These are phyloP conservation scores for Drosophila leonis DNA, from an alignment of 2,888 invertebrate species.

Conservation along the genomic window DNA sequence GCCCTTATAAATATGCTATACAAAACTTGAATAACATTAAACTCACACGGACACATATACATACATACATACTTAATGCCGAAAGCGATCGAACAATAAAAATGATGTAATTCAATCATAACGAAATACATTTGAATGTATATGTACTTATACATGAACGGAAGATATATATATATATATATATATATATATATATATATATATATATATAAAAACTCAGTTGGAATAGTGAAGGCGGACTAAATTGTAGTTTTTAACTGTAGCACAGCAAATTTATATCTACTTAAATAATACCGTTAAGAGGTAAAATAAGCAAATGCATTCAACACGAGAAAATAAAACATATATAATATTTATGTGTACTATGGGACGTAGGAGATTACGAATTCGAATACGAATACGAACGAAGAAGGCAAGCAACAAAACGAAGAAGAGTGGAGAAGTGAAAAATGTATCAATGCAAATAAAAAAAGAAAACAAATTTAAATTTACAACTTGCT, in stretches of 20 bases:
- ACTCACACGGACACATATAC: background rate
- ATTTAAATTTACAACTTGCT: slow-evolving; percentile 45
- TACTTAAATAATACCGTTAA: slow-evolving; percentile 56
- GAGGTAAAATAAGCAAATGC: slow-evolving; percentile 54
- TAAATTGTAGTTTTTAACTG: slow-evolving; percentile 65
- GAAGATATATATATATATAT: slow-evolving; percentile 14
- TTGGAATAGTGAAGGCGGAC: slow-evolving; percentile 29
- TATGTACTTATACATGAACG: slow-evolving; percentile 14
- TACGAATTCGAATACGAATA: slow-evolving; percentile 16
- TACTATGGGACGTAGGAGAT: slow-evolving; percentile 7
- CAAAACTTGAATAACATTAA: background rate
- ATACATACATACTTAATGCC: slow-evolving; percentile 2
- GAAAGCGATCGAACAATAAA: slow-evolving; percentile 17
- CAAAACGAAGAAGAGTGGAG: slow-evolving; percentile 19
- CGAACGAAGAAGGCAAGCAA: slow-evolving; percentile 15
- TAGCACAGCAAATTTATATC: slow-evolving; percentile 70
- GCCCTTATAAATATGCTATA: slow-evolving; percentile 1
- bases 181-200: slow-evolving; percentile 10
- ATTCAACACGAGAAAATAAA: slow-evolving; percentile 32
- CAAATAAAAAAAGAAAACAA: slow-evolving; percentile 59
- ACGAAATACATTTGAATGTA: slow-evolving; percentile 15
- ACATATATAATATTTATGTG: slow-evolving; percentile 41
- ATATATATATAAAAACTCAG: slow-evolving; percentile 10
- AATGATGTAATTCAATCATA: slow-evolving; percentile 14
- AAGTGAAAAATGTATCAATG: slow-evolving; percentile 65